Conservation (phyloP, 2,113 vertebrate genomes). For the Mixornis gularis region DNA sequence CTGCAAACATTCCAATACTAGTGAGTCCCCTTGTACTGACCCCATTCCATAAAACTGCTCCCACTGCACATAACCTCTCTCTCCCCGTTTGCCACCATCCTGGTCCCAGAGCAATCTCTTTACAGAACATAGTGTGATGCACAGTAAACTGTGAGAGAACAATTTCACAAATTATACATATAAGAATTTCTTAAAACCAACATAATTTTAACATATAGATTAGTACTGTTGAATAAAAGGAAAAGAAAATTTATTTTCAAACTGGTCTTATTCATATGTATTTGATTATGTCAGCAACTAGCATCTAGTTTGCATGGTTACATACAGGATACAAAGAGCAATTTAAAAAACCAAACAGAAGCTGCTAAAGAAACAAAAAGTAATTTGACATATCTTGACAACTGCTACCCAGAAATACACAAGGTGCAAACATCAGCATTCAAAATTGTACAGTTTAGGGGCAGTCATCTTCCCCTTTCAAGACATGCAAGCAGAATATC, state of each 20-base stretch:
- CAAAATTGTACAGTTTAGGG: background rate
- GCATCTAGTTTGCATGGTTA: background rate
- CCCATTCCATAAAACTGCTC: background rate
- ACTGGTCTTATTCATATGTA: background rate
- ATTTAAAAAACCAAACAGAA: background rate
- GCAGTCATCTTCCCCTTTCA: background rate
- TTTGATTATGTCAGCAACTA: background rate
- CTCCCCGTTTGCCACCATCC: background rate
- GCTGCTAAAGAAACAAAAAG: background rate
- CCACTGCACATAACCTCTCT: fast-evolving
- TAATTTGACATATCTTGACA: background rate
- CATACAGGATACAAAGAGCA: background rate
- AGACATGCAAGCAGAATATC: background rate
- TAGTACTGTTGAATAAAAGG: background rate
- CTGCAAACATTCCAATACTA: fast-evolving
- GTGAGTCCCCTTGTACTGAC: fast-evolving
- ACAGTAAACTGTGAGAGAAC: background rate
- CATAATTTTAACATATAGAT: background rate
- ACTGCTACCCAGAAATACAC: background rate
- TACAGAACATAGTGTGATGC: background rate
- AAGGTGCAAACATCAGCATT: background rate
- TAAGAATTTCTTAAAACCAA: background rate
- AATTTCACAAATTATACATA: background rate
- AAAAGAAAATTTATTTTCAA: background rate
- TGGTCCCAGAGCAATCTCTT: background rate